These are phyloP conservation scores for Rallus limicola DNA, from an alignment of 2,113 vertebrate genomes.

Conservation along the genomic window DNA sequence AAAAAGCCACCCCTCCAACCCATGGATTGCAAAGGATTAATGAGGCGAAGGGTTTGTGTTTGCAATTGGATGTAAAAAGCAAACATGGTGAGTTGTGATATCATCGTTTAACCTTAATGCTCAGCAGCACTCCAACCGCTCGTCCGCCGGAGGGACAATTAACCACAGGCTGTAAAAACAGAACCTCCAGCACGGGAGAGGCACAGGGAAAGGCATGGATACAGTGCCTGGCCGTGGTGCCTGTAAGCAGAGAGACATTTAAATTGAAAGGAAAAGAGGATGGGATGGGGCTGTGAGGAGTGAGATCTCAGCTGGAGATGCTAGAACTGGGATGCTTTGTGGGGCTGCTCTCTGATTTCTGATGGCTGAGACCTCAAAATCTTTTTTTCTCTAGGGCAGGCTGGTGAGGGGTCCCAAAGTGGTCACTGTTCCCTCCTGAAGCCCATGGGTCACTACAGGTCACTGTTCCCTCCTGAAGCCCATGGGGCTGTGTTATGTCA, in stretches of 20 bases:
- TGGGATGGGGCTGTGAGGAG: background rate
- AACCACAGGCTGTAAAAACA: conserved; percentile 29
- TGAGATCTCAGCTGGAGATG: fast-evolving
- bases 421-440: background rate
- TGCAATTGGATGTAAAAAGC: conserved; percentile 70
- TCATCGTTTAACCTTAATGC: conserved; percentile 70
- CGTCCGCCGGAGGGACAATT: background rate
- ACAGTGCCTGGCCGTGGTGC: fast-evolving
- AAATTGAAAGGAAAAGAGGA: background rate
- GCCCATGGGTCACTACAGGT: fast-evolving
- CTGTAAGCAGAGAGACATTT: fast-evolving
- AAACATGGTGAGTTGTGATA: conserved; percentile 64
- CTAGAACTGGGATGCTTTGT: background rate
- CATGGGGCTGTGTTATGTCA: fast-evolving
- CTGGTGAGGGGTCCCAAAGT: fast-evolving
- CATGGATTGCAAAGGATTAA: conserved; percentile 78
- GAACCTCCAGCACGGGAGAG: background rate
- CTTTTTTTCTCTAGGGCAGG: background rate
- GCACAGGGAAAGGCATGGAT: background rate
- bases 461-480: background rate
- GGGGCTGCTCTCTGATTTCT: background rate
- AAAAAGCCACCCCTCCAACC: background rate
- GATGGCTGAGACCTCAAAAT: background rate
- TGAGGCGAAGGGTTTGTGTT: conserved; percentile 77
- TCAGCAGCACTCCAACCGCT: conserved; percentile 15